Evolutionary conservation across 2,888 invertebrate genomes (phyloP).

Genomic region (Trichacis sp.): DNA sequence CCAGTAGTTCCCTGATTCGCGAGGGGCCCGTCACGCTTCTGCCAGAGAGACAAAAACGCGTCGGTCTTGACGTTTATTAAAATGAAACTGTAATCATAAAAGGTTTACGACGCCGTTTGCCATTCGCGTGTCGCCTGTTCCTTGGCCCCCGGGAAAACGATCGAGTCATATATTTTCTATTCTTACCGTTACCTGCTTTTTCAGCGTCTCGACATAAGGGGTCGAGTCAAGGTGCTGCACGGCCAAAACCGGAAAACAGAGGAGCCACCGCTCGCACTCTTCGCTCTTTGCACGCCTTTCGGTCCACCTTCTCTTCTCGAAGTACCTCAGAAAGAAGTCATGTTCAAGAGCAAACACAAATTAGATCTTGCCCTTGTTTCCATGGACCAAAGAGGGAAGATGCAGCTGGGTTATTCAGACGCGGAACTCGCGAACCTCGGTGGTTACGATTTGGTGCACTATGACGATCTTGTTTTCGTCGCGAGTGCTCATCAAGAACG

Average conservation of each 20-base stretch:
- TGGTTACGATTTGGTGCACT: slow-evolving; percentile 98
- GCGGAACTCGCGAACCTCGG: slow-evolving; percentile 91
- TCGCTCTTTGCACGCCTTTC: slow-evolving; percentile 98
- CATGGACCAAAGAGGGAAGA: slow-evolving; percentile 97
- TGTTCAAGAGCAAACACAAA: slow-evolving; percentile 99
- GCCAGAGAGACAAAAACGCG: slow-evolving; percentile 52
- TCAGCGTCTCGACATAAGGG: slow-evolving; percentile 97
- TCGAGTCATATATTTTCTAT: slow-evolving; percentile 11
- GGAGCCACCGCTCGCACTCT: slow-evolving; percentile 93
- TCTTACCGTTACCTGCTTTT: slow-evolving; percentile 53
- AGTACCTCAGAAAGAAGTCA: slow-evolving; percentile 97
- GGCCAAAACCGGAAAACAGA: slow-evolving; percentile 96
- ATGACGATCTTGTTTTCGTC: slow-evolving; percentile 96
- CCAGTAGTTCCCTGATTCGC: slow-evolving; percentile 26
- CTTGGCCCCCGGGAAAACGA: slow-evolving; percentile 11
- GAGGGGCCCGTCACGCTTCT: slow-evolving; percentile 24
- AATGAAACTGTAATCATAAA: slow-evolving; percentile 69
- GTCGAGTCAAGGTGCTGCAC: slow-evolving; percentile 94
- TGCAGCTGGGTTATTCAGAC: slow-evolving; percentile 94
- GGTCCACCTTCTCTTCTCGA: slow-evolving; percentile 97
- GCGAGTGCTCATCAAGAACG: slow-evolving; percentile 99
- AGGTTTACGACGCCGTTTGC: slow-evolving; percentile 57
- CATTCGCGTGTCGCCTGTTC: slow-evolving; percentile 29
- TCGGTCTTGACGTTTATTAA: slow-evolving; percentile 66
- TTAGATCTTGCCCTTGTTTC: slow-evolving; percentile 95